A percentile compares a stretch with the other conserved stretches of the same genome.
These are phyloP conservation scores for Xerus inauris DNA, from an alignment of 2,113 vertebrate genomes.

Conservation along the genomic window DNA sequence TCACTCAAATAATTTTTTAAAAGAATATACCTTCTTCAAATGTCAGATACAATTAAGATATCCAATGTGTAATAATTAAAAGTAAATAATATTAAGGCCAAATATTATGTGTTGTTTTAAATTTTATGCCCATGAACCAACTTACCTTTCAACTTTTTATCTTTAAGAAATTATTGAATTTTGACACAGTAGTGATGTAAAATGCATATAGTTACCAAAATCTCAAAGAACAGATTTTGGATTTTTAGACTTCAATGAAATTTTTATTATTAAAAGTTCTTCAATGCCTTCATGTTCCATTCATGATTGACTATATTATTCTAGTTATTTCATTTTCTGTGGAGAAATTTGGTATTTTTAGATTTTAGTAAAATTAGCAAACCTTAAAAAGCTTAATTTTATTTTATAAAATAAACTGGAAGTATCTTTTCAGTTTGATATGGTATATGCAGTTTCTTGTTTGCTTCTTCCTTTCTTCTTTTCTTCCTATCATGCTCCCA, in stretches of 20 bases:
- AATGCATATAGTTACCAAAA: neutral
- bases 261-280: neutral
- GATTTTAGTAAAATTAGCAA: neutral
- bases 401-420: neutral
- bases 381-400: neutral
- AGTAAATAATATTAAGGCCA: neutral
- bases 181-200: neutral
- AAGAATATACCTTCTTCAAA: neutral
- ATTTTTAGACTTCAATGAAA: neutral
- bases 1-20: neutral
- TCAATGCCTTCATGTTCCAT: neutral
- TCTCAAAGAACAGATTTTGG: neutral
- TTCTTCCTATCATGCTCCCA: neutral
- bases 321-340: neutral
- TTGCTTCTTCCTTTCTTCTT: neutral
- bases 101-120: neutral
- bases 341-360: neutral
- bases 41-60: neutral
- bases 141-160: neutral
- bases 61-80: neutral
- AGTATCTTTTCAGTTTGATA: neutral
- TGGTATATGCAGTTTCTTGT: neutral
- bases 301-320: neutral
- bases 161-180: neutral
- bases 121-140: neutral